Percentiles rank a stretch among this genome's conserved stretches.
These are phyloP conservation scores for Trogon melanurus DNA, from an alignment of 2,113 vertebrate species.

Conservation along the genomic window DNA sequence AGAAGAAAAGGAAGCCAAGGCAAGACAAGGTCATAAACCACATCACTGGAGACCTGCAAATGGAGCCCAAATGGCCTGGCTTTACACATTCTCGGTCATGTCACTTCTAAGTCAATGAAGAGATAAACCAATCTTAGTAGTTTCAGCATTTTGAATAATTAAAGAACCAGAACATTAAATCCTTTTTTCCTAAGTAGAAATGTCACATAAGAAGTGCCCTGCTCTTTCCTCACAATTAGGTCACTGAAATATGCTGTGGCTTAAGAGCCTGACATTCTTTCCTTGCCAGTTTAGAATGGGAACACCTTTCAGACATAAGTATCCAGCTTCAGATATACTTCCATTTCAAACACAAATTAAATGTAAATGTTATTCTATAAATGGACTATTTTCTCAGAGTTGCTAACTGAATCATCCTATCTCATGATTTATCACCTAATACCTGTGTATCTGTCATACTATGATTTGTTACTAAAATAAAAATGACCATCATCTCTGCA, in stretches of 20 bases:
- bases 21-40: neutral
- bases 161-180: slow-evolving; percentile 3
- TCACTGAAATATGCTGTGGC: neutral
- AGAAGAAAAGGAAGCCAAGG: neutral
- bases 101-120: neutral
- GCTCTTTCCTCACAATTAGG: neutral
- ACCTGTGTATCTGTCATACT: neutral
- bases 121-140: neutral
- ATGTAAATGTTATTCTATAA: neutral
- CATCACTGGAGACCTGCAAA: neutral
- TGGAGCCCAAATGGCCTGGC: neutral
- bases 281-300: neutral
- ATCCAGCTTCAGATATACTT: neutral
- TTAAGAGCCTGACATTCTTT: neutral
- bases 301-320: neutral
- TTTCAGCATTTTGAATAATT: slow-evolving; percentile 20
- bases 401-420: neutral
- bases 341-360: neutral
- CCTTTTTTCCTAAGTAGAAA: neutral
- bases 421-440: slow-evolving; percentile 8
- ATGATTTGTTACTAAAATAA: slow-evolving; percentile 28
- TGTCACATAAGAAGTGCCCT: neutral
- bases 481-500: slow-evolving; percentile 20
- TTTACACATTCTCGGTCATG: neutral
- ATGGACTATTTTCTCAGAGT: neutral